phyloP scores from a whole-genome alignment of 2,113 vertebrate genomes.

The Pionites leucogaster region DNA sequence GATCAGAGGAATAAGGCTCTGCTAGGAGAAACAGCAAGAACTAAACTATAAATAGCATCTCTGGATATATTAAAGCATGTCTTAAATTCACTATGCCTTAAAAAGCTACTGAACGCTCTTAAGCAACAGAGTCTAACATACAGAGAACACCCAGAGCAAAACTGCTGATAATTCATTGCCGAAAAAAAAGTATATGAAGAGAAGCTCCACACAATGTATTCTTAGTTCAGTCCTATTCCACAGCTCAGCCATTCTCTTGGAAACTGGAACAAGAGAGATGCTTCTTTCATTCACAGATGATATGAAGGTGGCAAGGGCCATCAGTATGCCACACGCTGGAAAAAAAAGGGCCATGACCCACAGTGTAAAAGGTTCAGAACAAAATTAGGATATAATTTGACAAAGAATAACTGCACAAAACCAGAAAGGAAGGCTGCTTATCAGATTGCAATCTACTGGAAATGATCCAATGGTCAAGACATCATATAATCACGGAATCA shows the following conservation, averaged over 20 bases:
- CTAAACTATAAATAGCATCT: not conserved
- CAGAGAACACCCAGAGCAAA: not conserved
- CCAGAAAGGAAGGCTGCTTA: not conserved
- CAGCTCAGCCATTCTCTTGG: rapidly evolving
- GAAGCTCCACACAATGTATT: not conserved
- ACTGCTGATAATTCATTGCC: not conserved
- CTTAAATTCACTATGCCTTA: not conserved
- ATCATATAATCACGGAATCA: not conserved
- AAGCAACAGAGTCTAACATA: not conserved
- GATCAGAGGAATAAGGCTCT: not conserved
- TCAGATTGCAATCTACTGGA: not conserved
- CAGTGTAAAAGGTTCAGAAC: not conserved
- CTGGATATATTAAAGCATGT: not conserved
- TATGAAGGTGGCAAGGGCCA: not conserved
- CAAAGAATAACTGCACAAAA: not conserved
- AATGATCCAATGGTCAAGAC: not conserved
- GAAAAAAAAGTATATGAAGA: not conserved
- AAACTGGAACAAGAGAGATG: not conserved
- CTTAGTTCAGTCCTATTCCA: not conserved
- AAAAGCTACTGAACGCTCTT: not conserved
- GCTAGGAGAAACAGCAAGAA: not conserved
- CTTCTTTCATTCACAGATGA: not conserved
- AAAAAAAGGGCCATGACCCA: not conserved
- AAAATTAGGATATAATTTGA: not conserved
- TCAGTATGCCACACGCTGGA: rapidly evolving